Conservation (phyloP, 2,797 vertebrate genomes). For the Hybognathus amarus region DNA sequence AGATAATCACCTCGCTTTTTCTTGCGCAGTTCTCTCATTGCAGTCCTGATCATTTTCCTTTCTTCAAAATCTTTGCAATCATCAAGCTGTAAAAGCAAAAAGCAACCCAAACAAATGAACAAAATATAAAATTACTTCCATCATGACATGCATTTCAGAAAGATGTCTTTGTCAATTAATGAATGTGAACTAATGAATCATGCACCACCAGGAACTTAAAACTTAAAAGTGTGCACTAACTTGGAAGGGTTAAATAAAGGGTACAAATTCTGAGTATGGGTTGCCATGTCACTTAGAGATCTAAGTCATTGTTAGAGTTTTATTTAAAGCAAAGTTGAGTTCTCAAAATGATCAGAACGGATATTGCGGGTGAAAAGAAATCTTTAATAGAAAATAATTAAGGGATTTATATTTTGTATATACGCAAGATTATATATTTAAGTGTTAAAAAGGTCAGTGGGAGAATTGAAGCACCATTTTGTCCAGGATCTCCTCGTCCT, state of each 20-base stretch:
- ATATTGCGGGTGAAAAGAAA: background rate
- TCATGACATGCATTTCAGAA: background rate
- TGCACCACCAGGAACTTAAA: background rate
- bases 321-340: background rate
- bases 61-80: slow-evolving; percentile 92
- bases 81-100: slow-evolving; percentile 82
- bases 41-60: slow-evolving; percentile 90
- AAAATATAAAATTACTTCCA: slow-evolving; percentile 34
- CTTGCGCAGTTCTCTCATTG: slow-evolving; percentile 95
- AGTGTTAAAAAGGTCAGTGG: background rate
- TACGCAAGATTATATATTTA: background rate
- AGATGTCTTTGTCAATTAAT: background rate
- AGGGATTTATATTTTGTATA: background rate
- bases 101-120: slow-evolving; percentile 41
- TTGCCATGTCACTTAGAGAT: background rate
- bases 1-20: slow-evolving; percentile 88
- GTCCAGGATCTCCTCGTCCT: slow-evolving; percentile 92
- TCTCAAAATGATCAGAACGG: background rate
- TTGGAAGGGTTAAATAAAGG: no score
- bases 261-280: no score
- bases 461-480: slow-evolving; percentile 85
- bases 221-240: no score
- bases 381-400: background rate
- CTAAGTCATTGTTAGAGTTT: background rate
- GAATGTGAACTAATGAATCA: background rate